Percentiles rank a stretch among this genome's conserved stretches.
phyloP scores from a whole-genome alignment of 2,113 vertebrate species.

The Hypanus sabinus region DNA sequence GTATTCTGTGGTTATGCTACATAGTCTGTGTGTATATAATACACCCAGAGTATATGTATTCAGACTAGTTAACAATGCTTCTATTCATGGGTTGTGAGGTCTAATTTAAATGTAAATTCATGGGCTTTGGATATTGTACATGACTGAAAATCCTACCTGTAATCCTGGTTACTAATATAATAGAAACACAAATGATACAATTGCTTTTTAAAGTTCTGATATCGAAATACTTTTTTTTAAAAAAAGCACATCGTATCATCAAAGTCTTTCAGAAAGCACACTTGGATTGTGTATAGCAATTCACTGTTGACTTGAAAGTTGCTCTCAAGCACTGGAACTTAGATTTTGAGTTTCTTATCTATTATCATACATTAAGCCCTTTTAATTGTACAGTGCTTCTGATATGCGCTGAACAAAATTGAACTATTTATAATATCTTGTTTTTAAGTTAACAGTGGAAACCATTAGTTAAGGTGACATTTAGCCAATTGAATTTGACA shows the following conservation, averaged over 20 bases:
- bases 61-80: neutral
- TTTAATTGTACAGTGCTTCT: no score
- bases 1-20: neutral
- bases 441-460: neutral
- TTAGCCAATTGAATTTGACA: neutral
- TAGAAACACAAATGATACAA: neutral
- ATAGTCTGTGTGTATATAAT: neutral
- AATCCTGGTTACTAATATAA: neutral
- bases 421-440: neutral
- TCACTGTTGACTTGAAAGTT: neutral
- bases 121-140: neutral
- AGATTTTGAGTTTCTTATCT: neutral
- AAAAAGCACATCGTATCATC: neutral
- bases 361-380: no score
- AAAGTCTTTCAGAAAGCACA: neutral
- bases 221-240: neutral
- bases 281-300: neutral
- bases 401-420: no score
- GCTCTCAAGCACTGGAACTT: neutral
- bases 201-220: neutral
- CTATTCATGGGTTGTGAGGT: neutral
- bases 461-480: neutral
- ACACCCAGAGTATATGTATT: neutral
- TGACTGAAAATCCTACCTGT: neutral
- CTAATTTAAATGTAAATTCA: neutral